Conservation (phyloP, 2,797 vertebrate genomes). For the Anguilla marmorata region DNA sequence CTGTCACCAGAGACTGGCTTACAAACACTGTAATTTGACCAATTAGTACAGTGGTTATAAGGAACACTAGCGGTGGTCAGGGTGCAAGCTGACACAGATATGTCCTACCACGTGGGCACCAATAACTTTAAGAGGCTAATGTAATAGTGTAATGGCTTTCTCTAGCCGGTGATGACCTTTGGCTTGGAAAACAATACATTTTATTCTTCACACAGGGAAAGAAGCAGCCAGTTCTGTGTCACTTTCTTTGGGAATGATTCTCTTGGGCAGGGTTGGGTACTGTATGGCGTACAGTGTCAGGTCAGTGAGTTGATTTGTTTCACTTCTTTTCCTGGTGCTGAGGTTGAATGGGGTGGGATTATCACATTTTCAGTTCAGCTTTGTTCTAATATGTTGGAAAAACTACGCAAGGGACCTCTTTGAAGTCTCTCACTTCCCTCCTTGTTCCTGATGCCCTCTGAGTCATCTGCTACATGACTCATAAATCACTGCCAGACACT, state of each 20-base stretch:
- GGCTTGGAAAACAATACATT: not conserved
- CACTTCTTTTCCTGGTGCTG: not conserved
- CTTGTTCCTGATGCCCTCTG: conserved; percentile 9
- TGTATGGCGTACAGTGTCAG: not conserved
- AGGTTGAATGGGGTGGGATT: not conserved
- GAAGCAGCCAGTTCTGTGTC: not conserved
- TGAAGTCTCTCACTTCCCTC: conserved; percentile 9
- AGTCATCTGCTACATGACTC: conserved; percentile 14
- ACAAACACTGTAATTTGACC: conserved; percentile 58
- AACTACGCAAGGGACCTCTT: not conserved
- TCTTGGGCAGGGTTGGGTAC: not conserved
- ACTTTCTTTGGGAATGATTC: not conserved
- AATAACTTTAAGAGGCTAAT: not conserved
- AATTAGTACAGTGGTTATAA: conserved; percentile 52
- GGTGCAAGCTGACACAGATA: conserved; percentile 41
- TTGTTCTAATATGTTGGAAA: conserved; percentile 17
- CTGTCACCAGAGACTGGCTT: conserved; percentile 52
- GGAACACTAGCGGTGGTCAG: conserved; percentile 36
- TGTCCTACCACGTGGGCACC: not conserved
- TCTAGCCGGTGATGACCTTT: not conserved
- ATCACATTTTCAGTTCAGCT: conserved; percentile 11
- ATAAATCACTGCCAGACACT: conserved; percentile 1
- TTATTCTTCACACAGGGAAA: not conserved
- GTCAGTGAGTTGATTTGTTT: not conserved
- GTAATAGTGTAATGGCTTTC: not conserved